Conservation (phyloP, 2,113 vertebrate genomes). For the Aptenodytes forsteri region DNA sequence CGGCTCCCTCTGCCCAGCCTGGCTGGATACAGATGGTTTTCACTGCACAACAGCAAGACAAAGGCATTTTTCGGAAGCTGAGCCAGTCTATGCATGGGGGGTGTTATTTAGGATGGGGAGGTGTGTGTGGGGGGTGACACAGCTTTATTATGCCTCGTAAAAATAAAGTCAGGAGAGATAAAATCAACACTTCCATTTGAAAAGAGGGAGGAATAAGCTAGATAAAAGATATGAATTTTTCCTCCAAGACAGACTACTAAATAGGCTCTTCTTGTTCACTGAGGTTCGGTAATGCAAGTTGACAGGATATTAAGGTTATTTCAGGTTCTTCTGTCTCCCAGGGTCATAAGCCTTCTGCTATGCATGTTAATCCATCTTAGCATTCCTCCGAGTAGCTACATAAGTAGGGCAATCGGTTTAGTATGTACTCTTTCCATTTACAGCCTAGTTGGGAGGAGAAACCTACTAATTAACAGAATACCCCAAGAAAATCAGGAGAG, state of each 20-base stretch:
- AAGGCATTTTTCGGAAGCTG: not conserved
- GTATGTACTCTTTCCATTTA: conserved; percentile 66
- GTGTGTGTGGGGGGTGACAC: not conserved
- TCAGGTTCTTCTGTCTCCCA: conserved; percentile 82
- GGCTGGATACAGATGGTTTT: not conserved
- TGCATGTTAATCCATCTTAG: conserved; percentile 80
- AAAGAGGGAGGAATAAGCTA: conserved; percentile 33
- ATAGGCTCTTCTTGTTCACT: conserved; percentile 80
- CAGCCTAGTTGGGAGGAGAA: conserved; percentile 68
- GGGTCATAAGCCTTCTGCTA: conserved; percentile 81
- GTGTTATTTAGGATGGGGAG: not conserved
- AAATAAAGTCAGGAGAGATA: not conserved
- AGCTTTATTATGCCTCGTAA: not conserved
- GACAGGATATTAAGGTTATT: conserved; percentile 86
- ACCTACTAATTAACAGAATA: conserved; percentile 69
- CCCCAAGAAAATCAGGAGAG: conserved; percentile 47
- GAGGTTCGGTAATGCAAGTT: conserved; percentile 83
- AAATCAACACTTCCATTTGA: not conserved
- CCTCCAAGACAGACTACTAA: conserved; percentile 73
- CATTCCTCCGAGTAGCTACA: conserved; percentile 73
- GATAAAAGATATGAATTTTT: conserved; percentile 63
- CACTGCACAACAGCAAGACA: not conserved
- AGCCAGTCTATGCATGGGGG: not conserved
- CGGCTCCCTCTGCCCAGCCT: not conserved
- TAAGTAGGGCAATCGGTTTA: conserved; percentile 80